Percentiles rank a stretch among this genome's conserved stretches.
Conservation (phyloP, 2,797 vertebrate genomes). For the Chelon auratus region DNA sequence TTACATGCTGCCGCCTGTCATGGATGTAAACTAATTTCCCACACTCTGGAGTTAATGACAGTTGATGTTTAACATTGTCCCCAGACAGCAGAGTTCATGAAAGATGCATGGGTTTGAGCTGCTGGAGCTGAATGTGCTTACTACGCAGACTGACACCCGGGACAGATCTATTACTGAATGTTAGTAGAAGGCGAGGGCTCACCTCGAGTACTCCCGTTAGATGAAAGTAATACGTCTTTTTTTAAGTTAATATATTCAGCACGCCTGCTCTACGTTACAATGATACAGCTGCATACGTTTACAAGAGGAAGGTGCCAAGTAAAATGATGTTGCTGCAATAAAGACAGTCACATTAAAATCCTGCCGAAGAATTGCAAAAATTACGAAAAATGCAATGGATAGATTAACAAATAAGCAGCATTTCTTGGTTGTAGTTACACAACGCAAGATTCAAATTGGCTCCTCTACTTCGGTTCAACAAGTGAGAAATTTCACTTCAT, state of each 20-base stretch:
- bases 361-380: background rate
- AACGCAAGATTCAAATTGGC: no score
- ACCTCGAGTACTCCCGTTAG: conserved; percentile 39
- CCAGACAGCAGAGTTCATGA: conserved; percentile 75
- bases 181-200: conserved; percentile 50
- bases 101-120: conserved; percentile 75
- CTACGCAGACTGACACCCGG: conserved; percentile 63
- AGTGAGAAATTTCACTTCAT: conserved; percentile 1
- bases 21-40: conserved; percentile 71
- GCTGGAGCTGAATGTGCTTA: conserved; percentile 68
- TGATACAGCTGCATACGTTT: conserved; percentile 36
- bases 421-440: background rate
- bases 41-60: conserved; percentile 71
- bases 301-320: conserved; percentile 17
- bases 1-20: conserved; percentile 62
- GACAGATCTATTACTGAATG: conserved; percentile 68
- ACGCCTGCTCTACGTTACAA: conserved; percentile 27
- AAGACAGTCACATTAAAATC: conserved; percentile 3
- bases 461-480: no score
- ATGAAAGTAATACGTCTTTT: conserved; percentile 57
- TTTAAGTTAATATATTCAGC: conserved; percentile 48
- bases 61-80: conserved; percentile 77
- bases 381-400: background rate
- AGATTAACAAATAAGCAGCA: conserved; percentile 12
- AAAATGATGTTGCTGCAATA: conserved; percentile 12